phyloP scores from a whole-genome alignment of 2,888 invertebrate genomes.

The Netelia melanura region DNA sequence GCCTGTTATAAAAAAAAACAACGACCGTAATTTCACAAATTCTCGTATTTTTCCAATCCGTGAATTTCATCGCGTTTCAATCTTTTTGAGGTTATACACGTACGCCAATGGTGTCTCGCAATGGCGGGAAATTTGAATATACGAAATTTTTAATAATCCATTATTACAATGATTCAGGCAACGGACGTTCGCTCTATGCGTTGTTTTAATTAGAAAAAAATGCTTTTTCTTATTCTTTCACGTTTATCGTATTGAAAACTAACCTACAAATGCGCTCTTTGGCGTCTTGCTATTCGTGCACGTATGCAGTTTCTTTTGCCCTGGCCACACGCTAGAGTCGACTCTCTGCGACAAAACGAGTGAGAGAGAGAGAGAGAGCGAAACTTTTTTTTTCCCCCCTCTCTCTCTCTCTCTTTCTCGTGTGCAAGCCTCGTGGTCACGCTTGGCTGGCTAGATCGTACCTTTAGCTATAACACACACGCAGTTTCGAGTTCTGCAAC shows the following conservation, averaged over 20 bases:
- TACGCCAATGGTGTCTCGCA: neutral
- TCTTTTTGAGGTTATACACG: constrained; percentile 38
- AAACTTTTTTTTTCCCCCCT: neutral
- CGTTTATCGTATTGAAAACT: neutral
- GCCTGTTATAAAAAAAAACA: constrained; percentile 22
- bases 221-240: too few relatives aligned
- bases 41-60: neutral
- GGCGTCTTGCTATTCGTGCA: neutral
- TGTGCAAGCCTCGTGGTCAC: constrained; percentile 30
- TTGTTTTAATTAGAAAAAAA: neutral
- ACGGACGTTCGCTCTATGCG: too few relatives aligned
- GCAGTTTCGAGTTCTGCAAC: constrained; percentile 4
- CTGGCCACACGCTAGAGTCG: neutral
- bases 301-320: neutral
- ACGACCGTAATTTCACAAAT: constrained; percentile 15
- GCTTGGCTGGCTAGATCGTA: constrained; percentile 52
- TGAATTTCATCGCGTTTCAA: neutral
- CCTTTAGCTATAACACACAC: constrained; percentile 54
- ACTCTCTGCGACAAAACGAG: neutral
- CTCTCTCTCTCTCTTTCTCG: neutral
- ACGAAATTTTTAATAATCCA: neutral
- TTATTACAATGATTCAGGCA: too few relatives aligned
- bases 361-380: neutral
- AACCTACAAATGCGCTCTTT: constrained; percentile 6
- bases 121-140: constrained; percentile 28